Evolutionary conservation across 1,140 invertebrate genomes (phyloP).

Genomic region (Mya arenaria): DNA sequence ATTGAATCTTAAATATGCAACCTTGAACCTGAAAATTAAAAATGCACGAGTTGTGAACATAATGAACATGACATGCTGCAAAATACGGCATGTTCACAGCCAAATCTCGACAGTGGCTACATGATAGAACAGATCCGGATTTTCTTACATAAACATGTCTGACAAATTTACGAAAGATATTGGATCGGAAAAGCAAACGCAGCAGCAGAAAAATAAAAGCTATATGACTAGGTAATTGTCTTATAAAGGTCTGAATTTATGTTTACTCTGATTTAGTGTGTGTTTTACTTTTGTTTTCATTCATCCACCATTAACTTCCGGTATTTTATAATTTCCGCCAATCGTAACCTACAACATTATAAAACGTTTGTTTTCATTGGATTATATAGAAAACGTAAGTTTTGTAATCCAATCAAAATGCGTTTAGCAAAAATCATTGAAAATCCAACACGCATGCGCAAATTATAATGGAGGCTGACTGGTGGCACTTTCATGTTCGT

Average conservation of each 20-base stretch:
- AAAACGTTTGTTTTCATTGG: slow-evolving; percentile 15
- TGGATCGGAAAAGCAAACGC: not conserved
- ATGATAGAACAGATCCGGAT: too few relatives aligned
- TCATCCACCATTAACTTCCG: slow-evolving; percentile 15
- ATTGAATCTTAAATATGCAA: too few relatives aligned
- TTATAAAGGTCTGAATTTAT: not conserved
- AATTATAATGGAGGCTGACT: slow-evolving; percentile 53
- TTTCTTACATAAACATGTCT: too few relatives aligned
- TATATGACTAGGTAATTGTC: not conserved
- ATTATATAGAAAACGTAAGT: too few relatives aligned
- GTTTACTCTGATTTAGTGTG: not conserved
- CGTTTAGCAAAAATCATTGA: too few relatives aligned
- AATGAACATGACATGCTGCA: too few relatives aligned
- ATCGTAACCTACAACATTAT: not conserved
- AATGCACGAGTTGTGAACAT: too few relatives aligned
- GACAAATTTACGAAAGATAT: too few relatives aligned
- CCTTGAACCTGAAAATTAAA: too few relatives aligned
- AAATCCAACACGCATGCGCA: slow-evolving; percentile 23
- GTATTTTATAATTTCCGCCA: slow-evolving; percentile 45
- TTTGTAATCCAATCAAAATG: too few relatives aligned
- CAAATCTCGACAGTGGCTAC: too few relatives aligned
- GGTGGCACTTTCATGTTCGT: slow-evolving; percentile 9
- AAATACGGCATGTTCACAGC: too few relatives aligned
- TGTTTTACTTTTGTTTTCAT: not conserved
- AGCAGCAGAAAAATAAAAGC: not conserved